Evolutionary conservation across 1,140 invertebrate species (phyloP).

Genomic region (Hylaeus volcanicus): DNA sequence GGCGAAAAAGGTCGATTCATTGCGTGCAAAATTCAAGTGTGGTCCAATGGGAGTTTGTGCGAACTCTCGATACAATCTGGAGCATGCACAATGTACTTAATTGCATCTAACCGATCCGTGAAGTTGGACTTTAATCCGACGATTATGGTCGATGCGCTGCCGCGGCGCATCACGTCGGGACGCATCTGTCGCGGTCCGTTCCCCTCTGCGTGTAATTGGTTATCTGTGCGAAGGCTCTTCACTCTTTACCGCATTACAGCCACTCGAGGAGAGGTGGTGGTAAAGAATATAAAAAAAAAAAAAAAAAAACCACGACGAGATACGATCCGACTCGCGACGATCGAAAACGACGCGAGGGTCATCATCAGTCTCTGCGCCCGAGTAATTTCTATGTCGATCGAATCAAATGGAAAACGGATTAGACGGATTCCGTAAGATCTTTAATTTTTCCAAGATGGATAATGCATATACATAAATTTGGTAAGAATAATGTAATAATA

Average conservation of each 20-base stretch:
- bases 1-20: background rate
- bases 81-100: conserved; percentile 58
- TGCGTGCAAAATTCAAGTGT: conserved; percentile 36
- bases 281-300: conserved; percentile 30
- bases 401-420: no score
- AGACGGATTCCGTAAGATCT: no score
- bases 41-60: conserved; percentile 35
- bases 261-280: conserved; percentile 70
- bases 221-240: conserved; percentile 80
- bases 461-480: no score
- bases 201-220: conserved; percentile 75
- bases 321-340: no score
- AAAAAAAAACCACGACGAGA: conserved; percentile 23
- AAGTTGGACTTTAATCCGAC: conserved; percentile 73
- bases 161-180: conserved; percentile 71
- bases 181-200: conserved; percentile 76
- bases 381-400: no score
- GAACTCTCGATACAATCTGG: conserved; percentile 56
- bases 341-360: background rate
- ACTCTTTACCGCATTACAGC: conserved; percentile 75
- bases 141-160: conserved; percentile 69
- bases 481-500: no score
- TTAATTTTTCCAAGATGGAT: no score
- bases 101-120: conserved; percentile 65
- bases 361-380: no score